Evolutionary conservation across 2,797 vertebrate genomes (phyloP).

Genomic region (Cynodonichthys magdalenae): DNA sequence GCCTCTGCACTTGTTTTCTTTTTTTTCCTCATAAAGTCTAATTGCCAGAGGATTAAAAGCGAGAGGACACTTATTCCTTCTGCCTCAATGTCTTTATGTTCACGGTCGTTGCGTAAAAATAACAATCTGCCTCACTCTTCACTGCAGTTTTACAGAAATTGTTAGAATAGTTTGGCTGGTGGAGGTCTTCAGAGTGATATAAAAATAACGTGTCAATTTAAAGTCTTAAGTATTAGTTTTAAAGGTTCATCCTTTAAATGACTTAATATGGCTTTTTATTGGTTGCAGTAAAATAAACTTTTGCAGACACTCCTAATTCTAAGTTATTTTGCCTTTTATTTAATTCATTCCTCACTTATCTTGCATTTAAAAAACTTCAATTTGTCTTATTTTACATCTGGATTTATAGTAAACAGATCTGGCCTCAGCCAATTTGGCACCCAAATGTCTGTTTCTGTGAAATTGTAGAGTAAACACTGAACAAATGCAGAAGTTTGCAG

Average conservation of each 20-base stretch:
- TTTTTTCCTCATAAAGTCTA: constrained; percentile 24
- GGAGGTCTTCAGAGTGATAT: constrained; percentile 2
- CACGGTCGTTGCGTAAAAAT: constrained; percentile 49
- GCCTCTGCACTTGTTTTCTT: background rate
- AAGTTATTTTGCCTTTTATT: constrained; percentile 20
- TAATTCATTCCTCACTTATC: constrained; percentile 24
- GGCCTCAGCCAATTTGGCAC: too few species aligned
- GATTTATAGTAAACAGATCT: constrained; percentile 21
- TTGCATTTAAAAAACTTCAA: constrained; percentile 32
- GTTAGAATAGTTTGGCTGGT: constrained; percentile 9
- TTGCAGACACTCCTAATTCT: constrained; percentile 17
- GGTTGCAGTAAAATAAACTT: constrained; percentile 18
- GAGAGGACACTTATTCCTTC: constrained; percentile 52
- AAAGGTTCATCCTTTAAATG: constrained; percentile 23
- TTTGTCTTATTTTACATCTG: constrained; percentile 35
- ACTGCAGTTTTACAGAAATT: constrained; percentile 27
- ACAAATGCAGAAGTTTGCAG: too few species aligned
- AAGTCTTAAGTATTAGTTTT: constrained; percentile 17
- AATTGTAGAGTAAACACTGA: too few species aligned
- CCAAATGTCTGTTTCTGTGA: too few species aligned
- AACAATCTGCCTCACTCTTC: constrained; percentile 27
- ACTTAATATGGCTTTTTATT: constrained; percentile 30
- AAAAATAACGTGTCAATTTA: constrained; percentile 27
- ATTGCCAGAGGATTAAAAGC: constrained; percentile 57
- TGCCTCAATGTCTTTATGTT: constrained; percentile 35